Evolutionary conservation across 2,797 vertebrate species (phyloP).

Genomic region (Esox lucius): DNA sequence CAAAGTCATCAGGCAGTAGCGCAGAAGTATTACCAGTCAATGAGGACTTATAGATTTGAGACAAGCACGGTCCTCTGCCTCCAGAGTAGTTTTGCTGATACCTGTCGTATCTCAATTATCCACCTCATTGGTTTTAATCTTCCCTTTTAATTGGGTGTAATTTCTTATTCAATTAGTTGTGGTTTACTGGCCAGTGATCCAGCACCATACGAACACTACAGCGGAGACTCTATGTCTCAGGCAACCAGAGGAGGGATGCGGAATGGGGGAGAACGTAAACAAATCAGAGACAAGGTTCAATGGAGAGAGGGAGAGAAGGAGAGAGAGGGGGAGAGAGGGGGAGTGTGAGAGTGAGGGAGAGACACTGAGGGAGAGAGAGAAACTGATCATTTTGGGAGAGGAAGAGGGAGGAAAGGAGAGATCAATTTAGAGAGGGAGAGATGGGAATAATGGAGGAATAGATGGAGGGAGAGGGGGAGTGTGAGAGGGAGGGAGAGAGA

Average conservation of each 20-base stretch:
- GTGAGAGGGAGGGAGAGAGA: background rate
- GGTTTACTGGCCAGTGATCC: constrained; percentile 42
- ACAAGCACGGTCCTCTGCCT: too few relatives aligned
- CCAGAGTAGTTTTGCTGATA: too few relatives aligned
- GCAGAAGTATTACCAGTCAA: background rate
- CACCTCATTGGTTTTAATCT: constrained; percentile 56
- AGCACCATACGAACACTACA: background rate
- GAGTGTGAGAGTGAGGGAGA: background rate
- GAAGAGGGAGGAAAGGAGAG: background rate
- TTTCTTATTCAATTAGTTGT: constrained; percentile 64
- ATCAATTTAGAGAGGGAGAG: background rate
- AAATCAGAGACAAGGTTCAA: too few relatives aligned
- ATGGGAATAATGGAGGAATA: background rate
- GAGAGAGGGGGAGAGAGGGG: background rate
- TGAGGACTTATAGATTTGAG: too few relatives aligned
- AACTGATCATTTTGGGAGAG: background rate
- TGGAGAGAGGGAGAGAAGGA: background rate
- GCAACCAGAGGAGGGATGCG: background rate
- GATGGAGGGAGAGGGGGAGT: background rate
- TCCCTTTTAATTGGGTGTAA: constrained; percentile 62
- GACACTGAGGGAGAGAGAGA: constrained; percentile 11
- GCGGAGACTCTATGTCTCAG: background rate
- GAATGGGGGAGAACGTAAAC: too few relatives aligned
- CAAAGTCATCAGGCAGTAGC: background rate
- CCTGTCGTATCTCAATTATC: constrained; percentile 63